phyloP scores from a whole-genome alignment of 2,113 vertebrate species.

The Lonchura striata region DNA sequence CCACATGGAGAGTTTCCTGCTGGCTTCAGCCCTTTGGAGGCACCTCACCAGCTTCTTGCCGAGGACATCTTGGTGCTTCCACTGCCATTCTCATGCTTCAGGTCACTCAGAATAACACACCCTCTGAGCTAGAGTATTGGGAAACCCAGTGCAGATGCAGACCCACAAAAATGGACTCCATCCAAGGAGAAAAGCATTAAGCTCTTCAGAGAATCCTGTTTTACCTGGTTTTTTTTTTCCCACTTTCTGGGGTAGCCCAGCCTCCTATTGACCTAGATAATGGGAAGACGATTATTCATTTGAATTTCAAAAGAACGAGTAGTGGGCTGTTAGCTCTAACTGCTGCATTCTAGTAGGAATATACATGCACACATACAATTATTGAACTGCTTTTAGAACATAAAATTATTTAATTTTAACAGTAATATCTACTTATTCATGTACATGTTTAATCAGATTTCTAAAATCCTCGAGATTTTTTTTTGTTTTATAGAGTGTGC shows the following conservation, averaged over 20 bases:
- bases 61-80: not conserved
- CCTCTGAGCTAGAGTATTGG: fast-evolving
- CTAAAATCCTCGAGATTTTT: not conserved
- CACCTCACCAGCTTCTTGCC: not conserved
- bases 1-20: fast-evolving
- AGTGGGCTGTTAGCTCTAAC: slow-evolving; percentile 4
- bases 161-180: not conserved
- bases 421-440: not conserved
- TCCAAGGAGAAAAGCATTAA: not conserved
- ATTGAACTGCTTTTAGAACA: not conserved
- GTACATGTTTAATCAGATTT: not conserved
- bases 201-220: not conserved
- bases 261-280: slow-evolving; percentile 41
- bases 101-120: not conserved
- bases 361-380: not conserved
- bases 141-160: not conserved
- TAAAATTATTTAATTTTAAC: not conserved
- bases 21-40: not conserved
- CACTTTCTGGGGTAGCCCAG: not conserved
- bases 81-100: not conserved
- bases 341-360: not conserved
- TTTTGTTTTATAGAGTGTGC: not conserved
- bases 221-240: not conserved
- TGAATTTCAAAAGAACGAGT: slow-evolving; percentile 37
- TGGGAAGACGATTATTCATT: slow-evolving; percentile 36